Conservation (phyloP, 2,113 vertebrate species). For the Thamnophis sirtalis region DNA sequence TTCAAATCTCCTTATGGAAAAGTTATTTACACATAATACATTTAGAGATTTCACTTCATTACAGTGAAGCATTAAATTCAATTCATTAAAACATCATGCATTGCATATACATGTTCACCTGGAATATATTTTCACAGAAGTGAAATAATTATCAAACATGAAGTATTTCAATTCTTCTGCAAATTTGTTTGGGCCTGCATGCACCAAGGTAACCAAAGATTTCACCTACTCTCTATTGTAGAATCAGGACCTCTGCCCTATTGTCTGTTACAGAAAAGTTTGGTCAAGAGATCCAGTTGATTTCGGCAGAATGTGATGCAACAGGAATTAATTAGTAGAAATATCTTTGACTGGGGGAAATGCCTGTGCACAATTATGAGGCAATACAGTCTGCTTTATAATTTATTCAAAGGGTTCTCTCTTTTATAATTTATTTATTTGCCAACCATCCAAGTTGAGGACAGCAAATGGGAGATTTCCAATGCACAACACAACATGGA, state of each 20-base stretch:
- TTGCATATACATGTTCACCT: background rate
- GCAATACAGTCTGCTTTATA: background rate
- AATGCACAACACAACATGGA: background rate
- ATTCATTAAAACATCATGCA: background rate
- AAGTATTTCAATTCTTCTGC: background rate
- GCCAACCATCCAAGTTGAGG: background rate
- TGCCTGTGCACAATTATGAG: background rate
- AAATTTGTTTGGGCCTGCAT: background rate
- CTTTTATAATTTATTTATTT: background rate
- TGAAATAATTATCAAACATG: background rate
- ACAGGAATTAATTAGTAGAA: background rate
- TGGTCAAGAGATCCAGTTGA: background rate
- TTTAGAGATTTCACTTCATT: background rate
- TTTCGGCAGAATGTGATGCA: background rate
- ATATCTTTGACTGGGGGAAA: background rate
- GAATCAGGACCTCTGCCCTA: background rate
- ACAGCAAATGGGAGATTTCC: background rate
- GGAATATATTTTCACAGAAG: background rate
- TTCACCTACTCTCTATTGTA: background rate
- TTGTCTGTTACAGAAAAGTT: background rate
- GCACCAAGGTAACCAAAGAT: background rate
- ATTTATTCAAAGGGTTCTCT: background rate
- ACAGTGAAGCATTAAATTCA: background rate
- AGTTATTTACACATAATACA: background rate
- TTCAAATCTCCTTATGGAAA: constrained; percentile 33